These are phyloP conservation scores for Grammomys surdaster DNA, from an alignment of 2,113 vertebrate species.

Conservation along the genomic window DNA sequence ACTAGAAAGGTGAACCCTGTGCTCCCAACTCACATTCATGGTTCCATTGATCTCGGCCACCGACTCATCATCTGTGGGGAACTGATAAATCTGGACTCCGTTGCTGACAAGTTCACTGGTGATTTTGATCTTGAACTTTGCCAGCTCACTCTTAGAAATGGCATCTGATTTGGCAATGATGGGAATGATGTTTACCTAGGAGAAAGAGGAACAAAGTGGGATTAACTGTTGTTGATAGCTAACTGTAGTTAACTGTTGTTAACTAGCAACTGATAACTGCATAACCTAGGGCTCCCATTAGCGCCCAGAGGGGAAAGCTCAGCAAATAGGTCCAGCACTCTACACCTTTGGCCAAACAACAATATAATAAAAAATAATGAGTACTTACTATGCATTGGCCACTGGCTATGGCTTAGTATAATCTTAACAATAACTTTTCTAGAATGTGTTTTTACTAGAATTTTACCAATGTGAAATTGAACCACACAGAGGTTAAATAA, in stretches of 20 bases:
- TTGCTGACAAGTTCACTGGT: constrained; percentile 99
- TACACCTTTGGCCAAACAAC: constrained; percentile 10
- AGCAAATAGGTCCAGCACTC: background rate
- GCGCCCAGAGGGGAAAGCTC: background rate
- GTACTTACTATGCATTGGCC: background rate
- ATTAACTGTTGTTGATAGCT: background rate
- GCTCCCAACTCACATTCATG: constrained; percentile 94
- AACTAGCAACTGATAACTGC: background rate
- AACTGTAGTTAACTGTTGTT: background rate
- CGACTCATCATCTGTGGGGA: constrained; percentile 97
- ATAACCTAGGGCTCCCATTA: background rate
- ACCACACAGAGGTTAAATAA: constrained; percentile 25
- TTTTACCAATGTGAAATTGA: constrained; percentile 59
- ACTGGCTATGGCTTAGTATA: constrained; percentile 22
- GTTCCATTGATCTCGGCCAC: constrained; percentile 98
- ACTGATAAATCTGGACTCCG: constrained; percentile 99
- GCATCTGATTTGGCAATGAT: constrained; percentile 99
- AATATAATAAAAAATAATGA: constrained; percentile 3
- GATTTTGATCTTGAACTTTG: constrained; percentile 99
- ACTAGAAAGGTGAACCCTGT: background rate
- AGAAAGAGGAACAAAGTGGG: constrained; percentile 18
- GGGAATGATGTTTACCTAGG: constrained; percentile 98
- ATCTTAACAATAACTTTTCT: background rate
- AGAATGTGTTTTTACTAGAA: background rate
- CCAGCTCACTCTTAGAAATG: constrained; percentile 97